A percentile compares a stretch with the other conserved stretches of the same genome.
Conservation (phyloP, 2,113 vertebrate species). For the Callopanchax toddi region DNA sequence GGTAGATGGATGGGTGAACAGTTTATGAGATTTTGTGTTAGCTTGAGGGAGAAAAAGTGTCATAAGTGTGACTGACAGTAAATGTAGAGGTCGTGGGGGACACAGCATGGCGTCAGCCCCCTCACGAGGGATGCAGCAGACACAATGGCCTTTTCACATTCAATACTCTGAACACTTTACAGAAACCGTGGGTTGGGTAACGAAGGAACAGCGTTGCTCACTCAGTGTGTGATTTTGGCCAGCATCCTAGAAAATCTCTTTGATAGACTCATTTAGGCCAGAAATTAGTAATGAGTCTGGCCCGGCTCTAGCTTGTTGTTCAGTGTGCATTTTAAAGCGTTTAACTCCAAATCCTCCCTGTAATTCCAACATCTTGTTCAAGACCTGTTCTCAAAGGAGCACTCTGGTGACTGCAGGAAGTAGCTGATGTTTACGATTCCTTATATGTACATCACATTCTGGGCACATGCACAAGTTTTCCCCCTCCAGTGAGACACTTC, state of each 20-base stretch:
- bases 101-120: constrained; percentile 22
- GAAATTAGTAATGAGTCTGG: constrained; percentile 69
- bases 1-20: constrained; percentile 54
- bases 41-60: constrained; percentile 51
- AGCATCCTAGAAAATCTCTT: constrained; percentile 55
- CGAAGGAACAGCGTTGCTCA: constrained; percentile 29
- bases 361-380: constrained; percentile 58
- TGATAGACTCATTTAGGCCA: constrained; percentile 72
- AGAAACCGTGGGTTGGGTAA: constrained; percentile 35
- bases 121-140: constrained; percentile 40
- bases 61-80: constrained; percentile 58
- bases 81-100: constrained; percentile 56
- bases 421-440: background rate
- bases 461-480: background rate
- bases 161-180: constrained; percentile 24
- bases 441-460: constrained; percentile 12
- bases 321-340: constrained; percentile 60
- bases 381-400: constrained; percentile 37
- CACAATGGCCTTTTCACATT: constrained; percentile 51
- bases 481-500: constrained; percentile 29
- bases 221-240: constrained; percentile 36
- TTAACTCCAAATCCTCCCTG: constrained; percentile 57
- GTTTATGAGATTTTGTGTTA: constrained; percentile 51
- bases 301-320: constrained; percentile 54
- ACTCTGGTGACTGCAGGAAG: constrained; percentile 34